Conservation (phyloP, 2,888 invertebrate species). For the Lapara coniferarum region DNA sequence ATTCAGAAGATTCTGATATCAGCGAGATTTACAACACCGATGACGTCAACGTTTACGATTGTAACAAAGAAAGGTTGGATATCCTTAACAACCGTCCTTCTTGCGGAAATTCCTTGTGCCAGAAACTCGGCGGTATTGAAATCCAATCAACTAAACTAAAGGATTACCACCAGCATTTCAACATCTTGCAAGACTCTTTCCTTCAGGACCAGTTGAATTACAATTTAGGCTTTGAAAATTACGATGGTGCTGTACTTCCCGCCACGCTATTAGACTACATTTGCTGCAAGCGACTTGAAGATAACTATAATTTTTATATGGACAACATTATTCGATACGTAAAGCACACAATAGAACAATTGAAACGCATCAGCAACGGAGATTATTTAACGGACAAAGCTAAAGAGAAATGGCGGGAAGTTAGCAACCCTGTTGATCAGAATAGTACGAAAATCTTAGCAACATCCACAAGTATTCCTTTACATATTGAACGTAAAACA, state of each 20-base stretch:
- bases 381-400: slow-evolving; percentile 73
- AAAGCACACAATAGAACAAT: slow-evolving; percentile 70
- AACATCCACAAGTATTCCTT: slow-evolving; percentile 63
- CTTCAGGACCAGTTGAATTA: slow-evolving; percentile 61
- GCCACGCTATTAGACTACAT: slow-evolving; percentile 70
- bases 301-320: slow-evolving; percentile 74
- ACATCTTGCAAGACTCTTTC: slow-evolving; percentile 57
- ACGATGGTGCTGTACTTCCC: slow-evolving; percentile 54
- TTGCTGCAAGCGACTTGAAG: slow-evolving; percentile 68
- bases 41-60: slow-evolving; percentile 57
- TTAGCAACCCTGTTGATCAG: slow-evolving; percentile 39
- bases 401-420: slow-evolving; percentile 73
- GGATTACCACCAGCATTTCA: slow-evolving; percentile 53
- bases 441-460: slow-evolving; percentile 55
- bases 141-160: slow-evolving; percentile 52
- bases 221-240: slow-evolving; percentile 39
- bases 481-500: slow-evolving; percentile 58
- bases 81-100: slow-evolving; percentile 55
- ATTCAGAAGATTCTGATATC: slow-evolving; percentile 62
- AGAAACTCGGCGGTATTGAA: slow-evolving; percentile 62
- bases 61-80: slow-evolving; percentile 67
- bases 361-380: slow-evolving; percentile 77
- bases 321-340: slow-evolving; percentile 73
- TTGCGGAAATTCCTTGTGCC: slow-evolving; percentile 60
- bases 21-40: slow-evolving; percentile 63